Conservation (phyloP, 2,888 invertebrate species). For the Homarus gammarus region DNA sequence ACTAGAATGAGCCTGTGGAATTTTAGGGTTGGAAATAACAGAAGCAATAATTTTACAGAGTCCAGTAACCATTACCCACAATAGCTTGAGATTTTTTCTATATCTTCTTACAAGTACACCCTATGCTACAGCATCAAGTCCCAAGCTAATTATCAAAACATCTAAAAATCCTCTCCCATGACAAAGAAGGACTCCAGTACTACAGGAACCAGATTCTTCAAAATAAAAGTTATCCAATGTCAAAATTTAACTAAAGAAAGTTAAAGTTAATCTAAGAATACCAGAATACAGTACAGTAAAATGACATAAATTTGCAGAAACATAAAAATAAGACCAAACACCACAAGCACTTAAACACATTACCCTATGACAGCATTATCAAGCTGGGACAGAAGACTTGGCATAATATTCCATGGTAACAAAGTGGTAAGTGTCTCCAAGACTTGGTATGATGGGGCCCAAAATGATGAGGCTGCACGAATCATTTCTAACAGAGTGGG, state of each 20-base stretch:
- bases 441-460: conserved; percentile 68
- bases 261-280: background rate
- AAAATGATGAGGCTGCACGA: conserved; percentile 60
- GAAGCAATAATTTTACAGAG: background rate
- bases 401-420: conserved; percentile 69
- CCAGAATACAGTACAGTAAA: background rate
- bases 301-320: too few relatives aligned
- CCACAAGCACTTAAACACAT: too few relatives aligned
- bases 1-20: conserved; percentile 68
- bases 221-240: too few relatives aligned
- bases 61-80: too few relatives aligned
- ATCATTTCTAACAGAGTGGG: conserved; percentile 65
- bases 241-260: conserved; percentile 5
- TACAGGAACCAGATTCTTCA: too few relatives aligned
- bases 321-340: too few relatives aligned
- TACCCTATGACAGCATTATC: conserved; percentile 75
- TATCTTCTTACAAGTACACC: too few relatives aligned
- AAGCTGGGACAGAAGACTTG: conserved; percentile 57
- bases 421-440: conserved; percentile 64
- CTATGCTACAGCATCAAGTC: too few relatives aligned
- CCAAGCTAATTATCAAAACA: too few relatives aligned
- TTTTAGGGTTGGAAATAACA: background rate
- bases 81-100: too few relatives aligned
- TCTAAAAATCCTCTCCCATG: too few relatives aligned
- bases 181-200: too few relatives aligned